Percentiles rank a stretch among this genome's conserved stretches.
phyloP scores from a whole-genome alignment of 2,888 invertebrate species.

The Pogonocherus hispidulus region DNA sequence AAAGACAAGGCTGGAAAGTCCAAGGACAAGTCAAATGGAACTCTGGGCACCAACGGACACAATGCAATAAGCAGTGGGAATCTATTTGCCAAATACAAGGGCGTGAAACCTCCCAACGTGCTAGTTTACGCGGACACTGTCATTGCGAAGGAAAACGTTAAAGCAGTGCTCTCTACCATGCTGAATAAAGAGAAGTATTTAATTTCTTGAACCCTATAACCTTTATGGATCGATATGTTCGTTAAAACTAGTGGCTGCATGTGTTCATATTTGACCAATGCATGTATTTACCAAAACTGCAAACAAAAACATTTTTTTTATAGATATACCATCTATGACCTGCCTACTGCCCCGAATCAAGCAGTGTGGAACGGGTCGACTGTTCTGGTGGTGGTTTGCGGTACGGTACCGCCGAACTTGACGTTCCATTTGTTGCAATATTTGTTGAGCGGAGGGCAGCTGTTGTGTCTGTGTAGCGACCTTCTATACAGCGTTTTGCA shows the following conservation, averaged over 20 bases:
- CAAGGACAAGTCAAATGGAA: not conserved
- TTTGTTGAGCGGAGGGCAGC: slow-evolving; percentile 80
- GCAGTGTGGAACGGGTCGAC: slow-evolving; percentile 63
- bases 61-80: slow-evolving; percentile 20
- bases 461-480: slow-evolving; percentile 86
- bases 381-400: slow-evolving; percentile 81
- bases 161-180: slow-evolving; percentile 77
- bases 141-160: slow-evolving; percentile 81
- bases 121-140: slow-evolving; percentile 86
- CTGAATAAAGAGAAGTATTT: slow-evolving; percentile 80
- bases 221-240: no score
- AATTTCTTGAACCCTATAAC: no score
- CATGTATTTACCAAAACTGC: no score
- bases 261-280: no score
- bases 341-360: slow-evolving; percentile 63
- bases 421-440: slow-evolving; percentile 80
- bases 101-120: slow-evolving; percentile 81
- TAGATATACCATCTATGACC: slow-evolving; percentile 77
- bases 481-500: slow-evolving; percentile 83
- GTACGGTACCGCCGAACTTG: slow-evolving; percentile 77
- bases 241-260: no score
- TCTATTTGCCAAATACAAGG: slow-evolving; percentile 36
- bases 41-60: slow-evolving; percentile 13
- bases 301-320: no score
- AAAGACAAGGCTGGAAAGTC: not conserved